Evolutionary conservation across 2,113 vertebrate species (phyloP).

Genomic region (Telmatochromis sp.): DNA sequence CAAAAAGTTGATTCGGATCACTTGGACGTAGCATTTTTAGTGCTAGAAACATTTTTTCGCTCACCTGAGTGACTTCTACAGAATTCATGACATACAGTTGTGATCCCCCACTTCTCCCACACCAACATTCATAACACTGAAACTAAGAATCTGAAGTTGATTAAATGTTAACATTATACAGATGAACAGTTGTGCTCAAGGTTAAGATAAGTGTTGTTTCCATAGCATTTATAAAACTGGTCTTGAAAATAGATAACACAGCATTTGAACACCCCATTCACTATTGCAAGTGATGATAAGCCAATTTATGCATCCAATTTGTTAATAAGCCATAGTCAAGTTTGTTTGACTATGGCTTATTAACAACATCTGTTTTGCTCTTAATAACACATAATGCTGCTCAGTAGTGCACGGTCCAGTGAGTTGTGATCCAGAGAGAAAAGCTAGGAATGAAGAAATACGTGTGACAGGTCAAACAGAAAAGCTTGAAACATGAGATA

Average conservation of each 20-base stretch:
- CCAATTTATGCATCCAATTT: background rate
- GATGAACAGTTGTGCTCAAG: background rate
- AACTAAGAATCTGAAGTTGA: background rate
- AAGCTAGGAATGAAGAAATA: background rate
- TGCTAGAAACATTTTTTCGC: background rate
- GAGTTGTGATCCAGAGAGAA: background rate
- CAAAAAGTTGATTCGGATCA: background rate
- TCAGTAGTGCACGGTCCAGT: background rate
- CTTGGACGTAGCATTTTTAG: background rate
- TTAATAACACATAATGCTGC: background rate
- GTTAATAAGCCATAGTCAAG: background rate
- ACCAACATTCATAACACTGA: background rate
- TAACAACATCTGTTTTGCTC: background rate
- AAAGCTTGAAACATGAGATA: background rate
- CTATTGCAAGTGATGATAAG: background rate
- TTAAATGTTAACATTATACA: background rate
- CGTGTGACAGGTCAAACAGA: background rate
- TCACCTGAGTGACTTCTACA: background rate
- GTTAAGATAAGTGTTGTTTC: background rate
- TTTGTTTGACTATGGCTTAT: background rate
- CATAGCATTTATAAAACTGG: background rate
- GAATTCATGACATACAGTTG: background rate
- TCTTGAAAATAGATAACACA: background rate
- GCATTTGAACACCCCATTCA: background rate
- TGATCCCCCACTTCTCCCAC: background rate